Conservation (phyloP, 2,797 vertebrate genomes). For the Meriones psammophilus region DNA sequence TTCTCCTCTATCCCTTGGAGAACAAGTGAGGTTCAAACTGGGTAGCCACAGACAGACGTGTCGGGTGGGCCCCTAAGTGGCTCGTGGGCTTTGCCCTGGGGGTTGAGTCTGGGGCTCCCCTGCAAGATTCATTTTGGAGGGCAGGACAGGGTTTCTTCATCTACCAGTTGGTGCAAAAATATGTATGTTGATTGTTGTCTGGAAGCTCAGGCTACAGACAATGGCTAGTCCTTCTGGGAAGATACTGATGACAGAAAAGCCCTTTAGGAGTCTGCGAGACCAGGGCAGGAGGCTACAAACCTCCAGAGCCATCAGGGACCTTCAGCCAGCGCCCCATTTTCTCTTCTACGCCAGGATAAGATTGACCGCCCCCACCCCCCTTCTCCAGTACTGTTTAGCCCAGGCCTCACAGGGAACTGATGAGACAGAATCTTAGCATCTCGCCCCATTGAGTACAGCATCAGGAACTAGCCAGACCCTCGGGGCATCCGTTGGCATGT, state of each 20-base stretch:
- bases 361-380: background rate
- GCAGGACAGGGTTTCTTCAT: background rate
- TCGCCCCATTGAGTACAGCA: too few species aligned
- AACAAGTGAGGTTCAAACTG: background rate
- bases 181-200: background rate
- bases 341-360: background rate
- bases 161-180: background rate
- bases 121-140: background rate
- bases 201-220: conserved; percentile 5
- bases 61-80: background rate
- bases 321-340: background rate
- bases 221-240: background rate
- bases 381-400: background rate
- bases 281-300: background rate
- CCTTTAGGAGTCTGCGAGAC: accelerated
- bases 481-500: accelerated
- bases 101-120: background rate
- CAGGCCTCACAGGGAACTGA: background rate
- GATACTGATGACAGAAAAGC: background rate
- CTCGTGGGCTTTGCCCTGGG: background rate
- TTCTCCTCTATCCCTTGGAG: background rate
- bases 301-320: background rate
- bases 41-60: background rate
- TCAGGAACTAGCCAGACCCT: background rate
- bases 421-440: background rate